Conservation (phyloP, 2,113 vertebrate species). For the Propithecus coquereli region DNA sequence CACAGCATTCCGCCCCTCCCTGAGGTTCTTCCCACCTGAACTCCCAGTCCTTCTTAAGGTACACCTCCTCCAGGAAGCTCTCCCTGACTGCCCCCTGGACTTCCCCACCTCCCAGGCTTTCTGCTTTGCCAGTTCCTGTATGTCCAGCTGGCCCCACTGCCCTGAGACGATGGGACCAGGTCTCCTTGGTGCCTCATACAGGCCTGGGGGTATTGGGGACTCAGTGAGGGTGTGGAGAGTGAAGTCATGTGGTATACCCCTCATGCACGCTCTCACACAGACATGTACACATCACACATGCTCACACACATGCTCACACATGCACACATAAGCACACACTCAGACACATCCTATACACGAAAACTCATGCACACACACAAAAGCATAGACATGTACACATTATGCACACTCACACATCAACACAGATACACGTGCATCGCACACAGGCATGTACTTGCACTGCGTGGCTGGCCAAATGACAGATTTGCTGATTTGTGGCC, state of each 20-base stretch:
- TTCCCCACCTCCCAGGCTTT: neutral
- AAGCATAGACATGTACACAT: neutral
- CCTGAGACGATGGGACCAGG: too few species aligned
- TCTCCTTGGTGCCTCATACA: neutral
- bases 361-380: neutral
- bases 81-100: neutral
- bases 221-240: neutral
- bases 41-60: neutral
- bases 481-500: neutral
- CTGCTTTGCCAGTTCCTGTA: neutral
- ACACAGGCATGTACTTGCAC: neutral
- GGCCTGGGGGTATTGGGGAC: neutral
- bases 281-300: neutral
- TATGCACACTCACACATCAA: neutral
- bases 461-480: rapidly evolving
- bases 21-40: neutral
- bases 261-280: neutral
- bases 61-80: neutral
- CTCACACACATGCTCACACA: neutral
- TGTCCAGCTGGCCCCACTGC: neutral
- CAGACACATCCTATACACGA: neutral
- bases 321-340: neutral
- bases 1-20: too few species aligned
- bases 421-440: neutral
- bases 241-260: rapidly evolving